Evolutionary conservation across 2,888 invertebrate genomes (phyloP).

Genomic region (Idaea biselata): DNA sequence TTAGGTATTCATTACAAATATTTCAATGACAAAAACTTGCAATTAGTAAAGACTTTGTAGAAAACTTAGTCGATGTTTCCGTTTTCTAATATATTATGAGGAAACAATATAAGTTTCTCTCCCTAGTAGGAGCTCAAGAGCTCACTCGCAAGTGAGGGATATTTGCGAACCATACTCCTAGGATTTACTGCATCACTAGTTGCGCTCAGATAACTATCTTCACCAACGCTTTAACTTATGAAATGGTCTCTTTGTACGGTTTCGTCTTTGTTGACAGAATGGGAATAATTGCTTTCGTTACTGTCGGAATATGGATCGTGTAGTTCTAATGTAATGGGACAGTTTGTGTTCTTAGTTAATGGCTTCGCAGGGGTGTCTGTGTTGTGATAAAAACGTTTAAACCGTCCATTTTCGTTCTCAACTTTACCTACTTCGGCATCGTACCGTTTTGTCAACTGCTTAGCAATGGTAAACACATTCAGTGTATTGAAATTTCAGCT

Average conservation of each 20-base stretch:
- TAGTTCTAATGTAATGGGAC: slow-evolving; percentile 63
- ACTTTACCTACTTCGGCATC: slow-evolving; percentile 11
- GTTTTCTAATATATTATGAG: slow-evolving; percentile 38
- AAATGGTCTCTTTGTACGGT: slow-evolving; percentile 66
- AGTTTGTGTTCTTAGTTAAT: slow-evolving; percentile 70
- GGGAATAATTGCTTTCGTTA: slow-evolving; percentile 65
- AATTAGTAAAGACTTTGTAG: neutral
- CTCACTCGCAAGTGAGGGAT: slow-evolving; percentile 52
- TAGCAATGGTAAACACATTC: slow-evolving; percentile 9
- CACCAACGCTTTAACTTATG: slow-evolving; percentile 67
- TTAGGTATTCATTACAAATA: slow-evolving; percentile 12
- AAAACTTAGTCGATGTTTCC: slow-evolving; percentile 33
- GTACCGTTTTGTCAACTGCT: slow-evolving; percentile 11
- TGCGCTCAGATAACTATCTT: slow-evolving; percentile 68
- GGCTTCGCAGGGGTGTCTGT: slow-evolving; percentile 51
- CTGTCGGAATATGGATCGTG: slow-evolving; percentile 59
- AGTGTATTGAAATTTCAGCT: neutral
- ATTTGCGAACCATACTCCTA: slow-evolving; percentile 58
- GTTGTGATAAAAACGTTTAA: slow-evolving; percentile 51
- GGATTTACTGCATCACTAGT: slow-evolving; percentile 75
- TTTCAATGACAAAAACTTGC: neutral
- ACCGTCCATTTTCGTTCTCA: slow-evolving; percentile 30
- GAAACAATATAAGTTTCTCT: slow-evolving; percentile 49
- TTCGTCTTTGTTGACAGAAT: slow-evolving; percentile 63
- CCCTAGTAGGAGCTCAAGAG: slow-evolving; percentile 50